Evolutionary conservation across 2,888 invertebrate species (phyloP).

Genomic region (Argynnis bischoffii): DNA sequence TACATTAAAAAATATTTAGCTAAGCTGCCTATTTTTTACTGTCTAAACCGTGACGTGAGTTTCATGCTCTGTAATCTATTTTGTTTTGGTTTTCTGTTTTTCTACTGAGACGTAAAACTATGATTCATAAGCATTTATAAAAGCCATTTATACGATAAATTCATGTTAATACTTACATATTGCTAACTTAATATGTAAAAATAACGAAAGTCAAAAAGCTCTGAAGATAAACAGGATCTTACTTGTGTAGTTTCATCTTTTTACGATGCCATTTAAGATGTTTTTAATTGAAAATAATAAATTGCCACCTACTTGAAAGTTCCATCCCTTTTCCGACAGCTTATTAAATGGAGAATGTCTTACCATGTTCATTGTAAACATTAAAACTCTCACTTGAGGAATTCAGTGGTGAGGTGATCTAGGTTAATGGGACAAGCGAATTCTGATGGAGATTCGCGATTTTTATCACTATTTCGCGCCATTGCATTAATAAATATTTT

Average conservation of each 20-base stretch:
- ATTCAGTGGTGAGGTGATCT: slow-evolving; percentile 49
- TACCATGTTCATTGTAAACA: slow-evolving; percentile 68
- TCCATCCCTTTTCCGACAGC: slow-evolving; percentile 24
- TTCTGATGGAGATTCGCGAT: slow-evolving; percentile 45
- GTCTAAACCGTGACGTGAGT: too few relatives aligned
- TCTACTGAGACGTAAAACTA: too few relatives aligned
- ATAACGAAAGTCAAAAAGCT: background rate
- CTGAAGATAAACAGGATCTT: background rate
- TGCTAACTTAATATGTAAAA: too few relatives aligned
- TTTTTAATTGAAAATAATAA: slow-evolving; percentile 23
- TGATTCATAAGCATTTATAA: too few relatives aligned
- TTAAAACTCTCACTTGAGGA: slow-evolving; percentile 63
- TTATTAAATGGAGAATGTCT: slow-evolving; percentile 49
- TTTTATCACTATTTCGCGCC: slow-evolving; percentile 14
- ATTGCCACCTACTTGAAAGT: slow-evolving; percentile 20
- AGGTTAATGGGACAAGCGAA: slow-evolving; percentile 61
- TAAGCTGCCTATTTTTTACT: too few relatives aligned
- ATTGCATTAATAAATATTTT: slow-evolving; percentile 10
- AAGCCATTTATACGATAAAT: too few relatives aligned
- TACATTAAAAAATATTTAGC: too few relatives aligned
- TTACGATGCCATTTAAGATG: background rate
- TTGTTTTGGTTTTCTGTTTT: too few relatives aligned
- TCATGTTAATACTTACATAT: too few relatives aligned
- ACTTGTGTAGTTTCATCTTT: background rate
- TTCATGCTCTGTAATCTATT: too few relatives aligned